Percentiles rank a stretch among this genome's conserved stretches.
These are phyloP conservation scores for Ceratoteleas bidentatus DNA, from an alignment of 1,140 invertebrate species.

Conservation along the genomic window DNA sequence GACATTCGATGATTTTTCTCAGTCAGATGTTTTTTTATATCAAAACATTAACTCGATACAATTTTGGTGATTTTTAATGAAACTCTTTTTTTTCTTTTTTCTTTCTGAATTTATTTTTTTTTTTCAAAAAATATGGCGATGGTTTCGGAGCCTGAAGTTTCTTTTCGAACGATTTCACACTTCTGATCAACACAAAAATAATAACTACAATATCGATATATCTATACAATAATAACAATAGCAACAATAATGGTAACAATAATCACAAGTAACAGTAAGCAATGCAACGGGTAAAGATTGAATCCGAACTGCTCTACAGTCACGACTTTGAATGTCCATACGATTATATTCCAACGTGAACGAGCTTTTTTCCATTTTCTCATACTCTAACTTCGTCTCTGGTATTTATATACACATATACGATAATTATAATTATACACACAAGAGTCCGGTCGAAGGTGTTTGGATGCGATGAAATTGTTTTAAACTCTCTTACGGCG, in stretches of 20 bases:
- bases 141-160: conserved; percentile 1
- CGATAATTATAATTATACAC: no score
- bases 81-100: no score
- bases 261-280: conserved; percentile 40
- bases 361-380: conserved; percentile 59
- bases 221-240: conserved; percentile 41
- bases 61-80: no score
- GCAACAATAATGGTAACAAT: conserved; percentile 52
- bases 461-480: no score
- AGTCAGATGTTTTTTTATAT: no score
- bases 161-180: conserved; percentile 17
- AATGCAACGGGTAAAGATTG: conserved; percentile 40
- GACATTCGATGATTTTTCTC: no score
- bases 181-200: not conserved
- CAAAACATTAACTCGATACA: no score
- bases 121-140: no score
- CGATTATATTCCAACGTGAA: conserved; percentile 40
- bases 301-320: conserved; percentile 34
- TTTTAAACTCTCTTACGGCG: no score
- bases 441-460: no score
- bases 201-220: conserved; percentile 38
- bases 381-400: conserved; percentile 39
- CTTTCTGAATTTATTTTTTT: no score
- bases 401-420: conserved; percentile 35
- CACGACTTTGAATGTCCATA: conserved; percentile 31